Base-by-base conservation (phyloP, 2,113 vertebrate species). In the Ibidorhyncha struthersii region DNA sequence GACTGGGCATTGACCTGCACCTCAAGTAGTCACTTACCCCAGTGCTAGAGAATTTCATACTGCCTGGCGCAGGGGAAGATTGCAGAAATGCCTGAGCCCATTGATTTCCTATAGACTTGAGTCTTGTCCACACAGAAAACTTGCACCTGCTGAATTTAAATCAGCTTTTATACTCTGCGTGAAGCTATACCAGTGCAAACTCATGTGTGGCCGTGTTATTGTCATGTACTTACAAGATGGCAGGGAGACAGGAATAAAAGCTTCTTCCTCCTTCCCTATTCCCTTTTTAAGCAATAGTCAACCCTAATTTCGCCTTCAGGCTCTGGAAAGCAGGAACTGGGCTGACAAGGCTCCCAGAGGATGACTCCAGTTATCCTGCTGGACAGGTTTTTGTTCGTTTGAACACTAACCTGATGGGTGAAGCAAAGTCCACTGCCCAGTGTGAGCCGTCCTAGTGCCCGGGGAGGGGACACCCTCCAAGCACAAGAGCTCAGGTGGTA, bases 61-160 rank as follows among this genome's bases (percentile, higher is more conserved):
- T 53, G 69, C 40, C 47, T 79, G 71, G 61, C 0, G 0, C 34
- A 61, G 81, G 47, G 29, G 10, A 90, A 67, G 90, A 73, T 78
- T 83, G 86, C 72, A 78, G 86, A 92, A 86, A 83, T 78, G 55
- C 45, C 76, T 74, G 50, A 86, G 43, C 41, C 15, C 52, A 94
- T 86, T 63, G 86, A 94, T 95, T 95, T 96, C 58, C 84, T 82
- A 79, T 65, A 63, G 55, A 7, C 61, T 21, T 56, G 61, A 89
- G 66, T 56, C 52, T 82, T 94, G 78, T 79, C 81, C 78, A 91
- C 38, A 59, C 53, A 65, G 65, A 84, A 94, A 93, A 76, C 47
- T 50, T 79, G 30, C 41, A 89, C 59, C 52, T 91, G 47, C 49
- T 91, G 93, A 95, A 95, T 96, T 92, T 87, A 89, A 95, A 94